Percentiles rank a stretch among this genome's conserved stretches.
These are phyloP conservation scores for Sylvietta virens DNA, from an alignment of 2,113 vertebrate genomes.

Conservation along the genomic window DNA sequence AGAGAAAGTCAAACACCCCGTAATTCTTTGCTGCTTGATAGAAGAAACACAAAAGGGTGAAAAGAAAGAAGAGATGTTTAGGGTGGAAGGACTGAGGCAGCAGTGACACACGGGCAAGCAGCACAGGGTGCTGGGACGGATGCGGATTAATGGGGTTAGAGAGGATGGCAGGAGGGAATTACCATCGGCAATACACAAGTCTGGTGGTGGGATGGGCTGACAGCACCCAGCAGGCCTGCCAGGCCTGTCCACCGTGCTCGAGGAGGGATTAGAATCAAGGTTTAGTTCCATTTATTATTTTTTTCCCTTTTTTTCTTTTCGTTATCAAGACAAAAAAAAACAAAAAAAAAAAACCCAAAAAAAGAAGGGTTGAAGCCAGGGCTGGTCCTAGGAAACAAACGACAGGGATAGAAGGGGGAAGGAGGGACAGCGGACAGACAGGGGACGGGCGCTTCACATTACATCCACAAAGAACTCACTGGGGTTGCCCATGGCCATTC, in stretches of 20 bases:
- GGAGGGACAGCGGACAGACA: conserved; percentile 46
- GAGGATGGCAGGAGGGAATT: conserved; percentile 22
- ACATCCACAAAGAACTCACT: conserved; percentile 97
- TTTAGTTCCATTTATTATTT: conserved; percentile 78
- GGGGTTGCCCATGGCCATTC: conserved; percentile 94
- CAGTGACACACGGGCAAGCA: conserved; percentile 58
- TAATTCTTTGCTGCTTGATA: conserved; percentile 84
- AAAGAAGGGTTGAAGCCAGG: conserved; percentile 45
- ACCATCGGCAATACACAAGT: conserved; percentile 47
- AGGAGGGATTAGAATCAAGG: conserved; percentile 71
- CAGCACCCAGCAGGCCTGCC: not conserved
- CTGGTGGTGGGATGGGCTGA: conserved; percentile 36
- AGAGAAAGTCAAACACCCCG: conserved; percentile 87
- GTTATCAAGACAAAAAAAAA: conserved; percentile 61
- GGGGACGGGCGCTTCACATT: conserved; percentile 81
- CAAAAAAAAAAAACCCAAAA: not conserved
- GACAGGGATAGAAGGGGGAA: not conserved
- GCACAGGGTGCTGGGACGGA: conserved; percentile 41
- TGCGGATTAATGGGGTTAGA: conserved; percentile 73
- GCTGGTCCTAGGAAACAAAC: conserved; percentile 56
- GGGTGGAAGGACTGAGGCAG: conserved; percentile 49
- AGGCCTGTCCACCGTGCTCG: conserved; percentile 4
- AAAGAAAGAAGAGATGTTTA: conserved; percentile 77
- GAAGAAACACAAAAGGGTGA: conserved; percentile 74
- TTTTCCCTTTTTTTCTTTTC: conserved; percentile 67